Evolutionary conservation across 2,113 vertebrate genomes (phyloP).

Genomic region (Leucoraja erinaceus): DNA sequence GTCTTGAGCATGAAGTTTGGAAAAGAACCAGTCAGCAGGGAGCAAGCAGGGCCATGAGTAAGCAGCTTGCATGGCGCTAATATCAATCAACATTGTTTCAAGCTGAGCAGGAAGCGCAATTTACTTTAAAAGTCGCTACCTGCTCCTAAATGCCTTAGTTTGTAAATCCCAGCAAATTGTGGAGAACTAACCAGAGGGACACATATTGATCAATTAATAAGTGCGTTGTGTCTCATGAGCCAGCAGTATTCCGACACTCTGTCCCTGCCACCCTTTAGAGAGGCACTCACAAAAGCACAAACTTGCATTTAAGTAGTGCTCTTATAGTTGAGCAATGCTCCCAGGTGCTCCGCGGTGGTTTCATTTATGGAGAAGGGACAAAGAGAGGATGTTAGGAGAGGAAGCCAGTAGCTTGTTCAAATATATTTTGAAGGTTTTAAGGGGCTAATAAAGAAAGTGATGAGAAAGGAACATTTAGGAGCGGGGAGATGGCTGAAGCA

Average conservation of each 20-base stretch:
- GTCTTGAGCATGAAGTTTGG: background rate
- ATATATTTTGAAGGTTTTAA: background rate
- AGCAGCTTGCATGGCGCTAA: slow-evolving; percentile 24
- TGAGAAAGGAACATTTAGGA: background rate
- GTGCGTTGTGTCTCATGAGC: slow-evolving; percentile 18
- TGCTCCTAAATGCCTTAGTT: slow-evolving; percentile 6
- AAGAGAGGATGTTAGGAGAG: background rate
- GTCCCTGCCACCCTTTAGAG: background rate
- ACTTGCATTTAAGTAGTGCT: background rate
- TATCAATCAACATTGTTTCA: slow-evolving; percentile 19
- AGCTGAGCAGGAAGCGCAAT: background rate
- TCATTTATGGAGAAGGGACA: background rate
- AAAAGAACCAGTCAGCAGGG: slow-evolving; percentile 18
- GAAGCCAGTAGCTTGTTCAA: background rate
- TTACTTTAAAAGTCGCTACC: slow-evolving; percentile 13
- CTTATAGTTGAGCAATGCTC: background rate
- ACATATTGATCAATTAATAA: slow-evolving; percentile 21
- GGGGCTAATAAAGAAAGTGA: background rate
- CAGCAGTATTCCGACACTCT: background rate
- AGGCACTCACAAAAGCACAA: background rate
- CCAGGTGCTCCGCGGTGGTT: background rate
- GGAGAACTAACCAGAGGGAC: background rate
- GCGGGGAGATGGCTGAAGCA: too few species aligned
- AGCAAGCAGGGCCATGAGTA: background rate
- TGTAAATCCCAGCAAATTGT: background rate